Evolutionary conservation across 2,797 vertebrate genomes (phyloP).

Genomic region (Sphenopsis melanotis): DNA sequence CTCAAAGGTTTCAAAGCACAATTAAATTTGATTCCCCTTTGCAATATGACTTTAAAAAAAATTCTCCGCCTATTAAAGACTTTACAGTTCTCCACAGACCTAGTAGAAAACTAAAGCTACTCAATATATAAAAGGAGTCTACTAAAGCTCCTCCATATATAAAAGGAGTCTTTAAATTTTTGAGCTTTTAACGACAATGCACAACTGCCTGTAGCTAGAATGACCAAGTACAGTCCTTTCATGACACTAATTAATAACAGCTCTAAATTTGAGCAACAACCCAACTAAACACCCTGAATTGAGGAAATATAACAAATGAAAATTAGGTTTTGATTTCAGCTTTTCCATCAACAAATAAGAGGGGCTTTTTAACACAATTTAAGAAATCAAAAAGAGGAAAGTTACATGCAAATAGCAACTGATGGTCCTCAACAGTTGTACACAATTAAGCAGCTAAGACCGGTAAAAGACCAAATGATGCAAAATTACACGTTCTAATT

Average conservation of each 20-base stretch:
- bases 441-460: neutral
- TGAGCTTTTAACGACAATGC: neutral
- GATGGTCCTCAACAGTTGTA: neutral
- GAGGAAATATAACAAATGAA: neutral
- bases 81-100: neutral
- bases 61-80: neutral
- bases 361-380: fast-evolving
- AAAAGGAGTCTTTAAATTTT: neutral
- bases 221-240: neutral
- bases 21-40: neutral
- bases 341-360: neutral
- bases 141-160: neutral
- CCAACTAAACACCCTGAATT: fast-evolving
- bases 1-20: neutral
- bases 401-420: neutral
- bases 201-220: neutral
- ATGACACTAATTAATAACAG: neutral
- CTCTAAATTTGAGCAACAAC: neutral
- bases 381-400: neutral
- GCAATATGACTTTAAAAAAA: neutral
- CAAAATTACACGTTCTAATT: neutral
- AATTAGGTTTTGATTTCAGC: neutral
- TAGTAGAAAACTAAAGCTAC: neutral
- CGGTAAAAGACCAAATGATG: neutral
- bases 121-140: neutral